Percentiles rank a stretch among this genome's conserved stretches.
phyloP scores from a whole-genome alignment of 2,888 invertebrate species.

The Yponomeuta malinellus region DNA sequence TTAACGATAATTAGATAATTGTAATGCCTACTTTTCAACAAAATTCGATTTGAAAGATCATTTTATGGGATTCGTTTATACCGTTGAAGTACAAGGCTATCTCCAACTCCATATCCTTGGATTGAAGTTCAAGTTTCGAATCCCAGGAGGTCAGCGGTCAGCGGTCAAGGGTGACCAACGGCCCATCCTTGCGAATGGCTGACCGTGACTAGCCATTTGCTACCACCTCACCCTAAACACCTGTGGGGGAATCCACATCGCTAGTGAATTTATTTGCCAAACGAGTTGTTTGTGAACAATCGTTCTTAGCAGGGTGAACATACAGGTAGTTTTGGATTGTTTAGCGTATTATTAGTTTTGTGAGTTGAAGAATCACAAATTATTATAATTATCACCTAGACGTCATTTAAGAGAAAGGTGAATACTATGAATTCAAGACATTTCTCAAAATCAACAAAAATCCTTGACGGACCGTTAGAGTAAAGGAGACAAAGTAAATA shows the following conservation, averaged over 20 bases:
- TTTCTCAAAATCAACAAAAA: background rate
- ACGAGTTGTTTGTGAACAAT: background rate
- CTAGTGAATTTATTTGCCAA: background rate
- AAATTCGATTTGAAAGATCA: no score
- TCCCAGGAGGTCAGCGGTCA: slow-evolving; percentile 66
- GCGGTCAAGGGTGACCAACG: slow-evolving; percentile 72
- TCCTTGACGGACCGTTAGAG: background rate
- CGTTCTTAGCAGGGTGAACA: background rate
- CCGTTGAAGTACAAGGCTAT: background rate
- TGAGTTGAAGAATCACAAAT: background rate
- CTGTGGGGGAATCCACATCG: slow-evolving; percentile 2
- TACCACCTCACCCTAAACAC: slow-evolving; percentile 5
- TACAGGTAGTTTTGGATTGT: background rate
- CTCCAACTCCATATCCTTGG: background rate
- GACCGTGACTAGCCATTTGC: slow-evolving; percentile 16
- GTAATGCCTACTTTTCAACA: no score
- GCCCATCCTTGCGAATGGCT: slow-evolving; percentile 25
- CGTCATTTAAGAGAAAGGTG: no score
- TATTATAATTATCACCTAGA: no score
- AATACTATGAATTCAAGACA: no score
- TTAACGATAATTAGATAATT: no score
- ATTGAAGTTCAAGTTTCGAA: slow-evolving; percentile 56
- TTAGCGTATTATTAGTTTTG: background rate
- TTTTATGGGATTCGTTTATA: no score
- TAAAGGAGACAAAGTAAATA: slow-evolving; percentile 3